A percentile compares a stretch with the other conserved stretches of the same genome.
phyloP scores from a whole-genome alignment of 1,140 invertebrate species.

The Cephus cinctus region DNA sequence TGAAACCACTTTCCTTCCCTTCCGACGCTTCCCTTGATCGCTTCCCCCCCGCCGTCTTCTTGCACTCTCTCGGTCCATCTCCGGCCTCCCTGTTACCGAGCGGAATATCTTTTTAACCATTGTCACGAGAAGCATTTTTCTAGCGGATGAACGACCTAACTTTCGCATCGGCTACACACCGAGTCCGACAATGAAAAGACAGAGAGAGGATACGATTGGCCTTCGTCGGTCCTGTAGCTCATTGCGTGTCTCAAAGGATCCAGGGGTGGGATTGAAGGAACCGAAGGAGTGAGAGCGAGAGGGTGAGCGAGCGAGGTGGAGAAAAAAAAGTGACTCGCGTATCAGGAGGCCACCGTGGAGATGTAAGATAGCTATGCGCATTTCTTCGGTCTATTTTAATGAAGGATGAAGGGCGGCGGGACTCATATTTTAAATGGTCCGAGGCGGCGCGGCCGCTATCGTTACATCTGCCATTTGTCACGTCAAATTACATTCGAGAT shows the following conservation, averaged over 20 bases:
- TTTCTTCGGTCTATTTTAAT: constrained; percentile 41
- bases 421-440: constrained; percentile 35
- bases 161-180: too few relatives aligned
- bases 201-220: too few relatives aligned
- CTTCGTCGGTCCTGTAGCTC: too few relatives aligned
- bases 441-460: constrained; percentile 28
- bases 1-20: neutral
- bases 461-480: constrained; percentile 52
- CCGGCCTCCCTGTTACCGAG: neutral
- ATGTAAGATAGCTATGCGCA: constrained; percentile 21
- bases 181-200: too few relatives aligned
- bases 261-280: too few relatives aligned
- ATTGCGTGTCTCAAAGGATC: too few relatives aligned
- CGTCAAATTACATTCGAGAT: constrained; percentile 46
- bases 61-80: neutral
- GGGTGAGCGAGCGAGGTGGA: too few relatives aligned
- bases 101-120: neutral
- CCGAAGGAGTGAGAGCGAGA: too few relatives aligned
- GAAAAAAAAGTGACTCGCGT: too few relatives aligned
- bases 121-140: too few relatives aligned
- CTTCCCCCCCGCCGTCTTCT: neutral
- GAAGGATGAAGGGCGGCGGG: constrained; percentile 32
- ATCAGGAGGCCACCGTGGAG: constrained; percentile 27
- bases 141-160: too few relatives aligned
- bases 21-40: neutral